phyloP scores from a whole-genome alignment of 2,113 vertebrate species.

The Numida meleagris region DNA sequence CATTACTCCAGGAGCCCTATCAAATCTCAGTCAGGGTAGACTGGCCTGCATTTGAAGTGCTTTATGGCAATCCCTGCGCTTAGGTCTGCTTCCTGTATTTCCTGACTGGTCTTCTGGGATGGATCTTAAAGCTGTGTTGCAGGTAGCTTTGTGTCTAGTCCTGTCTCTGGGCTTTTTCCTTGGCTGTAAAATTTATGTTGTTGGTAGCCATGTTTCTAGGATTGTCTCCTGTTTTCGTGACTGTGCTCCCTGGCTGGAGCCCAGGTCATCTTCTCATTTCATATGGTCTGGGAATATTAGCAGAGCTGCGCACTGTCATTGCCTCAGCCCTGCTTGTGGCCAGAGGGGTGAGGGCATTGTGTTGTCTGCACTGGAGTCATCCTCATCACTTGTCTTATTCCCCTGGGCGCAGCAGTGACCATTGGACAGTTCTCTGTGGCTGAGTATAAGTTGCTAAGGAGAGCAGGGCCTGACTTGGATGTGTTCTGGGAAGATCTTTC shows the following conservation, averaged over 20 bases:
- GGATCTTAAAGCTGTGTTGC: fast-evolving
- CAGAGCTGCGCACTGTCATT: background rate
- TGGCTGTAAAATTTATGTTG: background rate
- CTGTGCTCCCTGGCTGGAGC: background rate
- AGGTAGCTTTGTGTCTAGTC: background rate
- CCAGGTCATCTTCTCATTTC: background rate
- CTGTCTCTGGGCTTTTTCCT: background rate
- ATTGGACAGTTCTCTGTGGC: too few species aligned
- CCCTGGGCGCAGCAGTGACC: background rate
- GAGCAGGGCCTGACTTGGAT: background rate
- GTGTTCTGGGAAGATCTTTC: background rate
- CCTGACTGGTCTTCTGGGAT: background rate
- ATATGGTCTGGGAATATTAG: fast-evolving
- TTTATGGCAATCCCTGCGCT: fast-evolving
- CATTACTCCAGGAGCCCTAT: background rate
- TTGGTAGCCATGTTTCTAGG: background rate
- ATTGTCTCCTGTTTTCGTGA: background rate
- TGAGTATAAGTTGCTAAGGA: background rate
- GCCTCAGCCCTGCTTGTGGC: background rate
- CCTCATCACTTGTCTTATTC: background rate
- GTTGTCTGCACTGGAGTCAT: background rate
- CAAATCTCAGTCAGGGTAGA: background rate
- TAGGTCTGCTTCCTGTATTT: background rate
- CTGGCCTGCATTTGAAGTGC: fast-evolving
- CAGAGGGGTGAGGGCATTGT: background rate